Evolutionary conservation across 2,113 vertebrate genomes (phyloP).

Genomic region (mouse (Mus musculus)): GRCm39 chr16:85697501-85698000

Average conservation of each 20-base stretch:
- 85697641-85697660: conserved; percentile 66
- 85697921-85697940: conserved; percentile 87
- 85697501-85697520: conserved; percentile 60
- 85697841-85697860: conserved; percentile 80
- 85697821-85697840: conserved; percentile 64
- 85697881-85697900: conserved; percentile 76
- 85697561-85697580: conserved; percentile 30
- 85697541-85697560: not conserved
- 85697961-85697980: conserved; percentile 93
- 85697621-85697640: conserved; percentile 81
- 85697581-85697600: not conserved
- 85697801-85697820: conserved; percentile 65
- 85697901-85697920: conserved; percentile 87
- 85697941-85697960: conserved; percentile 90
- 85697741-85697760: conserved; percentile 71
- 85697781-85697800: conserved; percentile 70
- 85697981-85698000: conserved; percentile 92
- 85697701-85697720: conserved; percentile 69
- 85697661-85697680: conserved; percentile 63
- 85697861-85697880: conserved; percentile 85
- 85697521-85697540: conserved; percentile 72
- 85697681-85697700: conserved; percentile 68
- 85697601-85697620: conserved; percentile 68
- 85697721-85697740: conserved; percentile 79
- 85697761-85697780: conserved; percentile 19